Evolutionary conservation across 92 coral and sea anemone genomes (phyloP), one percentile per base, ranked within the genome.

Genomic region (Palythoa heliodiscus): DNA sequence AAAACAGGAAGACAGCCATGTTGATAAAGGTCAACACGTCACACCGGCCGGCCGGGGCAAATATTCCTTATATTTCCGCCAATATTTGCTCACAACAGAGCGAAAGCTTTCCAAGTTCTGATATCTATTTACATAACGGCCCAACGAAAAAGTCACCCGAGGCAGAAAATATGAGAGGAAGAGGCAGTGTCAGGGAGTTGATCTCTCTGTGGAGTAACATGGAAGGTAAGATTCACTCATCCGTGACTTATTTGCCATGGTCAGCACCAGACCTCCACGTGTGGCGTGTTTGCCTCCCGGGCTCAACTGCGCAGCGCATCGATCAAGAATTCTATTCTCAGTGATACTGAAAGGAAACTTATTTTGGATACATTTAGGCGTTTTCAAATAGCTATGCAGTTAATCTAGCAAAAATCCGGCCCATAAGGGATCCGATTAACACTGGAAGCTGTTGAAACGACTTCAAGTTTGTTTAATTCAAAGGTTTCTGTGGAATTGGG

Each of bases 271-370:
- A 10, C 81, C 81, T 58, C 81, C 81, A 53, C 66, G 23, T 52
- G 48, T 52, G 79, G 54, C 39, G 38, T 76, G 81, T 76, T 75
- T 76, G 81, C 67, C 81, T 76, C 81, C 81, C 43, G 81, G 67
- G 81, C 63, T 76, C 37, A 52, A 25, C 38, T 23, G 67, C 81
- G 64, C 66, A 24, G 38, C 63, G 35, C 60, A 74, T 74, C 35
- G 37, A 35, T 5, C 14, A 20, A 29, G 20, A 57, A 25, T 22
- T 74, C 39, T 19, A 14, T 4, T 73, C 47, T 14, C 2, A 50
- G 57, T 43, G 35, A 10, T 76, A 24, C n/a, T n/a, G n/a, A 37
- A 76, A 76, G 63, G 37, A 20, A 53, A 54, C 14, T 52, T 3
- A 15, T 19, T 74, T 52, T 48, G 78, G 38, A 16, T 2, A 19